Conservation (phyloP, 2,113 vertebrate species). For the Petaurus breviceps region DNA sequence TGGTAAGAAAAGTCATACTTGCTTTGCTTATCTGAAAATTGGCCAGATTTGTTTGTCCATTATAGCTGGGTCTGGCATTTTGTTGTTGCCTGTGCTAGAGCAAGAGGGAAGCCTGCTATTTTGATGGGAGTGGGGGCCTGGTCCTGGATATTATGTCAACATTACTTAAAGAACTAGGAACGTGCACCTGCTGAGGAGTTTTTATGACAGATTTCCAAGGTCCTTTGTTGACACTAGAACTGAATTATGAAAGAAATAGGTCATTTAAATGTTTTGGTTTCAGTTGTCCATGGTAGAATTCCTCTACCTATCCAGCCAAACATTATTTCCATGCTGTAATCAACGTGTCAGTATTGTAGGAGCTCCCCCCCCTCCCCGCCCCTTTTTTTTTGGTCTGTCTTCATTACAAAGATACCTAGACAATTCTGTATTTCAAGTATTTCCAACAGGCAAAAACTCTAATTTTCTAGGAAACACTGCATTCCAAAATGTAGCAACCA, state of each 20-base stretch:
- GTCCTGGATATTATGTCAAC: slow-evolving; percentile 78
- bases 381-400: slow-evolving; percentile 63
- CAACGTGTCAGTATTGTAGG: slow-evolving; percentile 45
- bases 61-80: slow-evolving; percentile 57
- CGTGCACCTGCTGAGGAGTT: slow-evolving; percentile 51
- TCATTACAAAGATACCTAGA: slow-evolving; percentile 24
- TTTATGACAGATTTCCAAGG: slow-evolving; percentile 70
- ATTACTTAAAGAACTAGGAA: slow-evolving; percentile 74
- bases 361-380: background rate
- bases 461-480: background rate
- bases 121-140: slow-evolving; percentile 74
- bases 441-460: background rate
- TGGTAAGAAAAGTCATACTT: slow-evolving; percentile 32
- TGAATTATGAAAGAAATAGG: slow-evolving; percentile 45
- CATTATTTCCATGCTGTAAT: slow-evolving; percentile 51
- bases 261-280: slow-evolving; percentile 72
- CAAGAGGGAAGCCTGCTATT: slow-evolving; percentile 77
- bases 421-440: background rate
- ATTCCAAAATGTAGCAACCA: background rate
- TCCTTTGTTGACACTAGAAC: slow-evolving; percentile 57
- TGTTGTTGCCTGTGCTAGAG: slow-evolving; percentile 65
- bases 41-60: background rate
- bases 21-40: slow-evolving; percentile 41
- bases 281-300: slow-evolving; percentile 26
- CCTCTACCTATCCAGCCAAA: slow-evolving; percentile 38